Evolutionary conservation across 2,888 invertebrate genomes (phyloP), one percentile per base, ranked within the genome.

Genomic region (Blomia tropicalis): DNA sequence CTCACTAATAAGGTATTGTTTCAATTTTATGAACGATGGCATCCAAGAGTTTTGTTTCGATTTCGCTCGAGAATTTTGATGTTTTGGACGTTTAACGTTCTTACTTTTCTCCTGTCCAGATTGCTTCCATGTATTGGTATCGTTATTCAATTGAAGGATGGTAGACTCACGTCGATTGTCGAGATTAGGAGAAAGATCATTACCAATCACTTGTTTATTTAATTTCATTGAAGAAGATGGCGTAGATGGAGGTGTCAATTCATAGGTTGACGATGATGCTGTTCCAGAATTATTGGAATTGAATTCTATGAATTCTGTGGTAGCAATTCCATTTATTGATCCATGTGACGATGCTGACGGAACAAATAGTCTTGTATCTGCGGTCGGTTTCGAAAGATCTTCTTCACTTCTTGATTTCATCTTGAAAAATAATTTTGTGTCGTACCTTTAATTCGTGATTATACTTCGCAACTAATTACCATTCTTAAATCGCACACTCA

Each of bases 1-100:
- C 29, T 65, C 66, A 36, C 62, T 63, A 30, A 64, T 63, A 59
- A 67, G 63, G 29, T 66, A 65, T 1, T 58, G 22, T 23, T 62
- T 58, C 3, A 62, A 47, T 47, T 58, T 62, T 4, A 41, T 41
- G 22, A 58, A 43, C 11, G 58, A 62, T 11, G 17, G 17, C n/a
- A 14, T 14, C 14, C 14, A 41, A n/a, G 41, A 41, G 41, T 41
- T 41, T 17, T n/a, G 41, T 14, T n/a, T n/a, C 14, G 14, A 14
- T 14, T 17, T n/a, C 14, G 41, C 41, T 14, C 41, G 14, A 41
- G 23, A 22, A 47, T 27, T 14, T 36, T 43, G 31, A 47, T 44
- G 36, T n/a, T 58, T 58, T 25, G 41, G 43, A 23, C 23, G 17
- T 23, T 22, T 29, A 5, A 43, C 41, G 25, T 36, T 36, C 22